A percentile compares a stretch with the other conserved stretches of the same genome.
Conservation (phyloP, 2,888 invertebrate genomes). For the Macroteleia sp. region DNA sequence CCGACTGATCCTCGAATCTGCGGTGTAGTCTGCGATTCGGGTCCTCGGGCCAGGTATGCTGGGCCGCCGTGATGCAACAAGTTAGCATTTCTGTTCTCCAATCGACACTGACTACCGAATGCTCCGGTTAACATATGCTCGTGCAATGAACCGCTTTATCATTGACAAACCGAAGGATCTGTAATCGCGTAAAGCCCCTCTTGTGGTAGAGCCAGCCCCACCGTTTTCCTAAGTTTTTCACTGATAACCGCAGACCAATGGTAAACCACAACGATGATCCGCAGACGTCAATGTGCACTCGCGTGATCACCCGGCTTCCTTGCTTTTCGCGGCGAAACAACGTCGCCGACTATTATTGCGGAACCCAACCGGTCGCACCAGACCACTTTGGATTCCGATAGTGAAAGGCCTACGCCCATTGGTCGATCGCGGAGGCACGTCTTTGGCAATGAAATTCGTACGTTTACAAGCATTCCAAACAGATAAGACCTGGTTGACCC, state of each 20-base stretch:
- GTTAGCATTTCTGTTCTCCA: conserved; percentile 43
- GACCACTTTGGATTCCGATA: conserved; percentile 70
- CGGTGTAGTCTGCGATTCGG: conserved; percentile 18
- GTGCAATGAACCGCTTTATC: conserved; percentile 30
- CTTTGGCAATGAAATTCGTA: neutral
- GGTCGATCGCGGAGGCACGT: neutral
- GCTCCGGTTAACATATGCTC: conserved; percentile 50
- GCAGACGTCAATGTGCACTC: neutral
- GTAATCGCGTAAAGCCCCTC: conserved; percentile 15
- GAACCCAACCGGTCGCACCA: conserved; percentile 64
- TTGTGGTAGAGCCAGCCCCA: neutral
- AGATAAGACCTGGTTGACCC: no score
- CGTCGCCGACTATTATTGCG: conserved; percentile 19
- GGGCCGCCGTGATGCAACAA: conserved; percentile 57
- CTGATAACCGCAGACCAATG: conserved; percentile 7
- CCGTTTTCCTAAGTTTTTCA: neutral
- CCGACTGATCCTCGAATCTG: conserved; percentile 26
- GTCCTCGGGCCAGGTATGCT: conserved; percentile 43
- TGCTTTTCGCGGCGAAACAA: conserved; percentile 32
- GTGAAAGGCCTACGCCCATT: conserved; percentile 71
- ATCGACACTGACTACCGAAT: conserved; percentile 11
- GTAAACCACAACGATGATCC: neutral
- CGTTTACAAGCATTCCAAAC: conserved; percentile 25
- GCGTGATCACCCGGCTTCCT: conserved; percentile 26
- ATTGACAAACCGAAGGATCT: conserved; percentile 22